Conservation (phyloP, 1,140 invertebrate species). For the Caenorhabditis briggsae region DNA sequence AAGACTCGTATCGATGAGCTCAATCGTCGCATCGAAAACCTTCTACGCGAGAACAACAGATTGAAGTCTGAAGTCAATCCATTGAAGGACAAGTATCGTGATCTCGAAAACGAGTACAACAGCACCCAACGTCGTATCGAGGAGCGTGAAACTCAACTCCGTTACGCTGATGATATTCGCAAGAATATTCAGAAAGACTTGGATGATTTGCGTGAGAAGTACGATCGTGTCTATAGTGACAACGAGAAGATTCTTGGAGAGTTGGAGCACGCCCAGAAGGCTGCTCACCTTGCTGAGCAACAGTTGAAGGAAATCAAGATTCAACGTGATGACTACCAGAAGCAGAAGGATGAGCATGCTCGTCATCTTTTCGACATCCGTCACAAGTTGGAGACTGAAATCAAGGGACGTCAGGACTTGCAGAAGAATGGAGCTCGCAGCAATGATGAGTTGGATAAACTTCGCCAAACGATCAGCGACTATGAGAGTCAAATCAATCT, state of each 20-base stretch:
- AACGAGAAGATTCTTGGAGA: slow-evolving; percentile 69
- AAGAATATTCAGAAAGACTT: slow-evolving; percentile 67
- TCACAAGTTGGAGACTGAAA: slow-evolving; percentile 71
- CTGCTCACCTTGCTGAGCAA: slow-evolving; percentile 70
- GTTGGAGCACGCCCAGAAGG: slow-evolving; percentile 70
- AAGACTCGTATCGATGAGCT: slow-evolving; percentile 76
- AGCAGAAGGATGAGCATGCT: slow-evolving; percentile 74
- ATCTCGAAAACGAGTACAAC: slow-evolving; percentile 76
- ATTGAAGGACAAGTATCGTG: slow-evolving; percentile 72
- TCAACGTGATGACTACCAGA: slow-evolving; percentile 75
- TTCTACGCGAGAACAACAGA: slow-evolving; percentile 73
- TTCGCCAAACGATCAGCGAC: slow-evolving; percentile 71
- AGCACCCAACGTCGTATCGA: slow-evolving; percentile 69
- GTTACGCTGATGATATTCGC: slow-evolving; percentile 70
- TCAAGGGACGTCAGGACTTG: slow-evolving; percentile 60
- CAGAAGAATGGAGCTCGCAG: slow-evolving; percentile 66
- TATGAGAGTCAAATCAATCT: slow-evolving; percentile 74
- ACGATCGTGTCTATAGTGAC: slow-evolving; percentile 69
- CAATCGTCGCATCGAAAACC: slow-evolving; percentile 72
- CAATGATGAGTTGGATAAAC: slow-evolving; percentile 76
- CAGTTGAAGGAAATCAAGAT: slow-evolving; percentile 73
- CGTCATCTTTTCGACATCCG: slow-evolving; percentile 71
- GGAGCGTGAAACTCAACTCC: slow-evolving; percentile 74
- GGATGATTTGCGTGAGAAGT: slow-evolving; percentile 66
- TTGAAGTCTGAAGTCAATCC: slow-evolving; percentile 73